Evolutionary conservation across 2,888 invertebrate species (phyloP).

Genomic region (Ptychoptera albimana): DNA sequence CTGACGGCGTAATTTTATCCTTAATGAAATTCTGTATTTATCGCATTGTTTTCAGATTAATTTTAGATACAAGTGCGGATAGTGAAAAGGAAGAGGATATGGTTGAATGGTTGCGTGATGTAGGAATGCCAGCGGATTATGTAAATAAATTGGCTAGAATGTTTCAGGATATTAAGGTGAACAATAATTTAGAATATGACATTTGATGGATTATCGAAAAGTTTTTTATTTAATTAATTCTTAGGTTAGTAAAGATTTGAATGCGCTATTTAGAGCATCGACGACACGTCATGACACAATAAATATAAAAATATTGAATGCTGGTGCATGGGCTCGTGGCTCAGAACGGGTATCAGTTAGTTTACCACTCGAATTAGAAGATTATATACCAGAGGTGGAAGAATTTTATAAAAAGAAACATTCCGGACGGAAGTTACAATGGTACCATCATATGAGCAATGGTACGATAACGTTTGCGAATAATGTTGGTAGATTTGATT

Average conservation of each 20-base stretch:
- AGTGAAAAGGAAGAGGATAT: slow-evolving; percentile 99
- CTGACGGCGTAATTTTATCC: not conserved
- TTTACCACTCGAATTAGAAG: slow-evolving; percentile 92
- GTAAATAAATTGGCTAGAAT: slow-evolving; percentile 96
- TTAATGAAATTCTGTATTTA: not conserved
- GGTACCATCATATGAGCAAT: slow-evolving; percentile 99
- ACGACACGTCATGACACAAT: slow-evolving; percentile 74
- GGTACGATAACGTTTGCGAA: slow-evolving; percentile 94
- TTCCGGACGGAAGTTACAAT: slow-evolving; percentile 91
- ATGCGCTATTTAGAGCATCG: slow-evolving; percentile 77
- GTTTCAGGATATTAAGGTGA: slow-evolving; percentile 94
- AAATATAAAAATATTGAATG: slow-evolving; percentile 96
- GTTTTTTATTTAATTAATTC: not conserved
- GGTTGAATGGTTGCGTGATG: slow-evolving; percentile 95
- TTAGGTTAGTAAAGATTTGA: slow-evolving; percentile 76
- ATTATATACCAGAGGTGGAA: slow-evolving; percentile 97
- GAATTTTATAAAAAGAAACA: slow-evolving; percentile 97
- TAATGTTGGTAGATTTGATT: slow-evolving; percentile 81
- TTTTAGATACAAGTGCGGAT: slow-evolving; percentile 95
- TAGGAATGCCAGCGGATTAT: slow-evolving; percentile 99
- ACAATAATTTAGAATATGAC: not conserved
- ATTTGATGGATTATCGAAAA: not conserved
- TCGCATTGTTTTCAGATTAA: slow-evolving; percentile 40
- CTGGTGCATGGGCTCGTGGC: slow-evolving; percentile 92
- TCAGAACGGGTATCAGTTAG: slow-evolving; percentile 91